Evolutionary conservation across 2,888 invertebrate genomes (phyloP), one percentile per base, ranked within the genome.

Genomic region (Chydorus sphaericus): DNA sequence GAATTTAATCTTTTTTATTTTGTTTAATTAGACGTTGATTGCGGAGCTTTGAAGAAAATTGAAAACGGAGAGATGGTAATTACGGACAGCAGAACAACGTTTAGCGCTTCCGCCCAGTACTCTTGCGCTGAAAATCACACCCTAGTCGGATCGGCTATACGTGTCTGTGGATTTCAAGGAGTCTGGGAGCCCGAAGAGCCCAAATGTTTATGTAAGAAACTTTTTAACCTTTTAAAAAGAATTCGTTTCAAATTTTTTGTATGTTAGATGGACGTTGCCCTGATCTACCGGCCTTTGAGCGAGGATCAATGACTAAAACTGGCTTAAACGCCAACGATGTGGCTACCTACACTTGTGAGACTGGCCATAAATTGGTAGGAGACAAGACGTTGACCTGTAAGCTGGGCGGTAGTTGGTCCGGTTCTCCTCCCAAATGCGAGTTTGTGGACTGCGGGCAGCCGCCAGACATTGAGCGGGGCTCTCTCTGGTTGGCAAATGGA

Each of bases 391-490:
- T 89, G 33, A 82, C 82, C 11, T 92, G 92, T 67, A 82, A 83
- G 37, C 76, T 91, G 16, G 91, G 91, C 3, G 92, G 92, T 0
- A 77, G 79, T 59, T 92, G 91, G 91, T 80, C 65, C 2, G 82
- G 0, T 82, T 82, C 18, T 78, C 54, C 61, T 4, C 88, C 90
- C 0, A 78, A 81, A 3, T 91, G 91, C 69, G 82, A 85, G 67
- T 90, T 83, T 70, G 85, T 90, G 3, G 89, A 85, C 69, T 91
- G 88, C 68, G 88, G 86, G 0, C 81, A 83, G 7, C 87, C 85
- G 0, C 84, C 83, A 0, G 80, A 82, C 61, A 80, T 86, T 4
- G 83, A 84, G 68, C 83, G 83, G 61, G 89, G 87, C 1, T 76
- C 76, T 56, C 83, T 82, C 62, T 73, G 75, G 23, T 72, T 89